Base-by-base conservation (phyloP, 2,113 vertebrate species). In the Lophius piscatorius region DNA sequence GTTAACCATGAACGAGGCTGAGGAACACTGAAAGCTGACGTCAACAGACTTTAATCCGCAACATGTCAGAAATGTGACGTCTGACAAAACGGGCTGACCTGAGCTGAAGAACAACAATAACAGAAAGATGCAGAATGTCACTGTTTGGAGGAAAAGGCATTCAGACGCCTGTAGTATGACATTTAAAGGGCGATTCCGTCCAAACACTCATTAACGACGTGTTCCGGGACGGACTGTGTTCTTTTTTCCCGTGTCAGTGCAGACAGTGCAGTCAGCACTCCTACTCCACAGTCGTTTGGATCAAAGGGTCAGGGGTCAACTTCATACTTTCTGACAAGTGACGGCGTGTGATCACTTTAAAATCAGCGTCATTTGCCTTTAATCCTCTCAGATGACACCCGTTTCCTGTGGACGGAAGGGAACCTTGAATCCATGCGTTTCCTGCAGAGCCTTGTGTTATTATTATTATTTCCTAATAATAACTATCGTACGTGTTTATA, bases 261-360 rank as follows among this genome's bases (percentile, higher is more conserved):
- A 26, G 34, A 12, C 4, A 9, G 16, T 17, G 9, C 2, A 9
- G 24, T 39, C 63, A 65, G 50, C 24, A 29, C 2, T 16, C 7
- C n/a, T n/a, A n/a, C n/a, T n/a, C n/a, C n/a, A n/a, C n/a, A n/a
- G n/a, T n/a, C n/a, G n/a, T n/a, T n/a, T n/a, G n/a, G 0, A 40
- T 13, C 40, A 24, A 38, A 39, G 11, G 40, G 41, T 65, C 62
- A 55, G 46, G 55, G 62, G 50, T 65, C 16, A 4, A 5, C 11
- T 28, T 28, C 8, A 28, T 28, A 28, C 33, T 2, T 36, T 21
- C 20, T 41, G 16, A 89, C 68, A 40, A 82, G 56, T 1, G 85
- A 89, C 12, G 87, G 88, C 55, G 91, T 91, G 36, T 90, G 82
- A 24, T 91, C 87, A 1, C 87, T 88, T 16, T 88, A 42, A 56